Conservation (phyloP, 2,797 vertebrate genomes). For the Pseudopleuronectes americanus region DNA sequence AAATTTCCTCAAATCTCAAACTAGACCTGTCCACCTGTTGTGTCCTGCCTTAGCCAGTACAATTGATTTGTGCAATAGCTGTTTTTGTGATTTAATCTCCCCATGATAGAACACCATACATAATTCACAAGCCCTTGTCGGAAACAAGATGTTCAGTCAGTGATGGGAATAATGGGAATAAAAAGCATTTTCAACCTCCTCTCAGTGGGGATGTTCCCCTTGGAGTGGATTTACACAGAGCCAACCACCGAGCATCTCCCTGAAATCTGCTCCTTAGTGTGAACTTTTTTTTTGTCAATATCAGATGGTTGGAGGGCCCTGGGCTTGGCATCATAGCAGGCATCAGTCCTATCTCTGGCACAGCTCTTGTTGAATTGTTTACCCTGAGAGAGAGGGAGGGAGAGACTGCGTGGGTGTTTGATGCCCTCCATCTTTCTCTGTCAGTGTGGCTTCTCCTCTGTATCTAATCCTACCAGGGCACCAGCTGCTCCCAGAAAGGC, state of each 20-base stretch:
- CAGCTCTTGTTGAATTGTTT: constrained; percentile 64
- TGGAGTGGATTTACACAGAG: constrained; percentile 24
- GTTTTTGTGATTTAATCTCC: not conserved
- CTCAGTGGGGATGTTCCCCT: constrained; percentile 3
- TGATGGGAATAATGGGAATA: constrained; percentile 3
- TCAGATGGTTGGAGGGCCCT: constrained; percentile 57
- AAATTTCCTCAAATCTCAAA: no score
- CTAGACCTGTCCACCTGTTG: no score
- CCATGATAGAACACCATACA: not conserved
- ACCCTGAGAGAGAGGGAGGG: constrained; percentile 34
- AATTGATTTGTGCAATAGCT: not conserved
- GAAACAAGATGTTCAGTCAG: not conserved
- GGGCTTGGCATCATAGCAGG: constrained; percentile 54
- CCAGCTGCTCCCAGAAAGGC: constrained; percentile 69
- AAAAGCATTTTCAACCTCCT: not conserved
- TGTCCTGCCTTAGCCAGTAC: no score
- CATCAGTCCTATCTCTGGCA: constrained; percentile 60
- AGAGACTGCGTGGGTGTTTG: constrained; percentile 58
- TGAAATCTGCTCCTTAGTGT: constrained; percentile 48
- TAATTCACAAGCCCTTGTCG: not conserved
- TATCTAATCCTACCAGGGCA: constrained; percentile 66
- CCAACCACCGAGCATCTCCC: constrained; percentile 27
- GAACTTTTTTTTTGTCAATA: constrained; percentile 55
- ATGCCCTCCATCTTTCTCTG: constrained; percentile 72
- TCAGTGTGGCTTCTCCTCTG: constrained; percentile 62